A percentile compares a stretch with the other conserved stretches of the same genome.
phyloP scores from a whole-genome alignment of 2,113 vertebrate genomes.

The Opisthocomus hoazin region DNA sequence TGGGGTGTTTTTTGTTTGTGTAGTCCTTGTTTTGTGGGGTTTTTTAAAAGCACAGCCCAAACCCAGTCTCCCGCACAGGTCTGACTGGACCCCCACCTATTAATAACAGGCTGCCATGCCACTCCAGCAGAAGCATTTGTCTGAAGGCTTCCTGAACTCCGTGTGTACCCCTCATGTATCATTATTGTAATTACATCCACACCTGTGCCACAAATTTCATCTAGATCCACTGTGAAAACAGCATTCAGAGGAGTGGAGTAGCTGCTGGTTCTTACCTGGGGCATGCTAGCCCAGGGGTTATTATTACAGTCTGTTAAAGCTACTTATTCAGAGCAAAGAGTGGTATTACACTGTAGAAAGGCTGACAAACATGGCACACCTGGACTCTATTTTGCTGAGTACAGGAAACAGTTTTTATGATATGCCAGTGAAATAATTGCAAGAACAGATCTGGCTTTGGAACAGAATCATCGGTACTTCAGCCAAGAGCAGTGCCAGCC shows the following conservation, averaged over 20 bases:
- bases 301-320: not conserved
- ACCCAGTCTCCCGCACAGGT: not conserved
- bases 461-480: not conserved
- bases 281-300: not conserved
- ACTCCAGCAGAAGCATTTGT: not conserved
- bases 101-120: not conserved
- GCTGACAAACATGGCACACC: not conserved
- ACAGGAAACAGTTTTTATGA: not conserved
- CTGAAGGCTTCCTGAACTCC: not conserved
- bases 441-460: constrained; percentile 10
- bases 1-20: too few relatives aligned
- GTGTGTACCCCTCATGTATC: too few relatives aligned
- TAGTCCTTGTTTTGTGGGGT: too few relatives aligned
- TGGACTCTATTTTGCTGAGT: not conserved
- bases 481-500: not conserved
- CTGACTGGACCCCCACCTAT: not conserved
- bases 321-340: not conserved
- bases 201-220: not conserved
- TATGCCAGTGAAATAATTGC: not conserved
- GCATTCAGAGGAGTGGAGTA: not conserved
- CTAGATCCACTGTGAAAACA: not conserved
- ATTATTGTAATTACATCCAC: not conserved
- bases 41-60: not conserved
- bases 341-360: not conserved
- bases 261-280: not conserved